Conservation (phyloP, 2,113 vertebrate species). For the Python bivittatus region DNA sequence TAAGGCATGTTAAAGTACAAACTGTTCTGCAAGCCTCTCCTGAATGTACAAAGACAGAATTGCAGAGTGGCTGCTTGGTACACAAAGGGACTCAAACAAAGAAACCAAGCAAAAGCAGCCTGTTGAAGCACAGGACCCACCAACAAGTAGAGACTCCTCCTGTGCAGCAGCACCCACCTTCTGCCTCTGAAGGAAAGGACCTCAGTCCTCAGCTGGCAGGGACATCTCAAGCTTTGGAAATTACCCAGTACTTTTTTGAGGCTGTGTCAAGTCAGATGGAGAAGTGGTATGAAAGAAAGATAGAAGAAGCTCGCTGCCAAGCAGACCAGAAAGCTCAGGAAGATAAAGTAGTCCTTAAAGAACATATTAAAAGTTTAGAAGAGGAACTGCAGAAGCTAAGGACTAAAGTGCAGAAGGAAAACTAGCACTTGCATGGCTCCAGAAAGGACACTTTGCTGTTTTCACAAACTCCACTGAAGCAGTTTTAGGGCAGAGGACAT, state of each 20-base stretch:
- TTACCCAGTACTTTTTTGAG: conserved; percentile 96
- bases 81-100: conserved; percentile 81
- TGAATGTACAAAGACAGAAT: conserved; percentile 70
- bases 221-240: conserved; percentile 87
- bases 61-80: conserved; percentile 56
- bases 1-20: conserved; percentile 53
- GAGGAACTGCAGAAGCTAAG: conserved; percentile 87
- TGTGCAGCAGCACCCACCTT: conserved; percentile 33
- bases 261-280: conserved; percentile 95
- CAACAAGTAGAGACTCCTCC: background rate
- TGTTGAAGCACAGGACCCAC: conserved; percentile 62
- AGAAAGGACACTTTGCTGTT: background rate
- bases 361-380: conserved; percentile 87
- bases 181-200: conserved; percentile 31
- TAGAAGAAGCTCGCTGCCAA: conserved; percentile 88
- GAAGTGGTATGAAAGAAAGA: conserved; percentile 95
- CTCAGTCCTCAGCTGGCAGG: conserved; percentile 68
- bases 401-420: conserved; percentile 80
- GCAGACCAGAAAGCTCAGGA: conserved; percentile 84
- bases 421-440: conserved; percentile 60
- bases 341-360: conserved; percentile 81
- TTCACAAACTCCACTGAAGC: conserved; percentile 1
- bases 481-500: background rate
- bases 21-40: conserved; percentile 54
- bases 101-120: conserved; percentile 76